Percentiles rank a stretch among this genome's conserved stretches.
Conservation (phyloP, 2,113 vertebrate species). For the Bubo bubo region DNA sequence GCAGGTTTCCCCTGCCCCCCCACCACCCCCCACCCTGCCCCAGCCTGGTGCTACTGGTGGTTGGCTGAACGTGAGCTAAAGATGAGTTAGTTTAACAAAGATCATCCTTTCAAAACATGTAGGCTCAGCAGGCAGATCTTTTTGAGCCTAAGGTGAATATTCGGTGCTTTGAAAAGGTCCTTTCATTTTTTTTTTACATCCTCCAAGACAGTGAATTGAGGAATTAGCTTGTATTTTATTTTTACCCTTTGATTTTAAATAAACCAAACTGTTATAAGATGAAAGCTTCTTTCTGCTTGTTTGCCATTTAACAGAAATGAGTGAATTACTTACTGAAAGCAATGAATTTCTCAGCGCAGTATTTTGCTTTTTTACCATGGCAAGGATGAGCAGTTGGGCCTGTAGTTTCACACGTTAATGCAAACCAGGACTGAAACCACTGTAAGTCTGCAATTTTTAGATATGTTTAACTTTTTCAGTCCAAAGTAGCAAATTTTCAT, state of each 20-base stretch:
- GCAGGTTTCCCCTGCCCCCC: accelerated
- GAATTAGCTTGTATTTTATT: background rate
- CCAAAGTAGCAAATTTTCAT: background rate
- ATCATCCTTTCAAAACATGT: background rate
- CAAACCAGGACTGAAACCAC: background rate
- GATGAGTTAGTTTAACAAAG: background rate
- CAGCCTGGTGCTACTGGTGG: background rate
- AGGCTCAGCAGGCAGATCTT: accelerated
- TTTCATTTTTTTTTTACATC: accelerated
- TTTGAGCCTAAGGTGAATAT: background rate
- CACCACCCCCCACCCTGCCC: accelerated
- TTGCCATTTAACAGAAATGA: background rate
- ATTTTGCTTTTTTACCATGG: background rate
- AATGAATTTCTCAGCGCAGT: background rate
- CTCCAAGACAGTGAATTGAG: background rate
- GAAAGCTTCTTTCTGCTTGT: background rate
- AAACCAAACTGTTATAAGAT: background rate
- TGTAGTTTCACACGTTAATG: background rate
- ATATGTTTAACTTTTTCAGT: background rate
- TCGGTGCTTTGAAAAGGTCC: background rate
- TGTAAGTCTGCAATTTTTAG: background rate
- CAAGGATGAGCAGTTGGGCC: background rate
- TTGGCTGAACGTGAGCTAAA: background rate
- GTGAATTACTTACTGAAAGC: background rate
- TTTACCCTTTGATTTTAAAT: background rate